These are phyloP conservation scores for Drosophila fulvimacula DNA, from an alignment of 2,888 invertebrate genomes.

Conservation along the genomic window DNA sequence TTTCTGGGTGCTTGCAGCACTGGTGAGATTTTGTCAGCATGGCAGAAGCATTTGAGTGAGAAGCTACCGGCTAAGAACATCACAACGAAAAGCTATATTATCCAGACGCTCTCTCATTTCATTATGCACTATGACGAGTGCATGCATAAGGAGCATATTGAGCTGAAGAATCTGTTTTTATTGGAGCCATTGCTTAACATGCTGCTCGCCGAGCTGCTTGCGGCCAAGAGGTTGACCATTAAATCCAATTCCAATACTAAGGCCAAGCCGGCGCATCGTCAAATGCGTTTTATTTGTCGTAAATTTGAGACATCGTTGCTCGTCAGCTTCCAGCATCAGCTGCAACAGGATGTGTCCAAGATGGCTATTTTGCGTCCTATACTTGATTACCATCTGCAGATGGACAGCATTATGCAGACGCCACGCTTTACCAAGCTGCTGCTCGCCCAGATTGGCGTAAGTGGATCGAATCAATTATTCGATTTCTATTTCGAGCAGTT, in stretches of 20 bases:
- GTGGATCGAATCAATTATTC: slow-evolving; percentile 22
- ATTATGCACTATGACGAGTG: slow-evolving; percentile 23
- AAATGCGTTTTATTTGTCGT: slow-evolving; percentile 31
- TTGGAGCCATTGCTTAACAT: slow-evolving; percentile 12
- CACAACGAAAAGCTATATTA: slow-evolving; percentile 29
- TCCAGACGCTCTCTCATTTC: slow-evolving; percentile 28
- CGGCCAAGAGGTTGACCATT: slow-evolving; percentile 11
- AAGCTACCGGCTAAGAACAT: slow-evolving; percentile 35
- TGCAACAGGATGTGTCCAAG: slow-evolving; percentile 32
- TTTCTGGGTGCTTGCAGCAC: slow-evolving; percentile 29
- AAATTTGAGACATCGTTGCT: slow-evolving; percentile 46
- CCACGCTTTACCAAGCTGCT: slow-evolving; percentile 40
- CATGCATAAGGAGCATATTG: background rate
- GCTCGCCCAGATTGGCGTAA: slow-evolving; percentile 12
- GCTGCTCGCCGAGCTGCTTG: slow-evolving; percentile 39
- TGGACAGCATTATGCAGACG: slow-evolving; percentile 27
- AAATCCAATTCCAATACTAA: background rate
- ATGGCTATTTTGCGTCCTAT: slow-evolving; percentile 32
- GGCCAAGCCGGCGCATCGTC: slow-evolving; percentile 10
- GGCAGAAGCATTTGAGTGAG: slow-evolving; percentile 34
- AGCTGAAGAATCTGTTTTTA: slow-evolving; percentile 35
- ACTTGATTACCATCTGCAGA: slow-evolving; percentile 15
- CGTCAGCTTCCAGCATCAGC: slow-evolving; percentile 20
- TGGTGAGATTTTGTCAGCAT: slow-evolving; percentile 15
- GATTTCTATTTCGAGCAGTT: slow-evolving; percentile 29